Conservation (phyloP, 2,888 invertebrate species). For the Hydraecia micacea region DNA sequence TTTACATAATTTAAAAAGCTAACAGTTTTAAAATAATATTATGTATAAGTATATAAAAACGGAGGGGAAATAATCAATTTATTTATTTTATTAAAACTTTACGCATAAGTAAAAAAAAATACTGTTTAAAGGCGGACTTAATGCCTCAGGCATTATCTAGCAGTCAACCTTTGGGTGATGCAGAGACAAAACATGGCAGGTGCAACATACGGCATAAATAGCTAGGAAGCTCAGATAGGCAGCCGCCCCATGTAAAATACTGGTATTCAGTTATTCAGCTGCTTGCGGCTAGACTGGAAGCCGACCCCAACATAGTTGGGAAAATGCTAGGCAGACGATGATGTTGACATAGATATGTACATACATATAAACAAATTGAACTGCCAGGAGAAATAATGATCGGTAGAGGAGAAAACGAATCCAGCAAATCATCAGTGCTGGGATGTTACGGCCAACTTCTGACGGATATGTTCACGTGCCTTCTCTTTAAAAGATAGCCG, state of each 20-base stretch:
- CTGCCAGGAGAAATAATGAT: neutral
- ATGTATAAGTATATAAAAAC: no score
- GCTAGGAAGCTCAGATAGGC: no score
- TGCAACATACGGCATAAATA: neutral
- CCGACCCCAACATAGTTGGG: no score
- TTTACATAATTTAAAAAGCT: no score
- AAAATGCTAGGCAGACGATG: no score
- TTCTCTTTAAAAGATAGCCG: neutral
- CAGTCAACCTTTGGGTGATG: neutral
- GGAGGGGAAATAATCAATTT: no score
- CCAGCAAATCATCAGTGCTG: neutral
- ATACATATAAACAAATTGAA: neutral
- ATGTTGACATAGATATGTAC: neutral
- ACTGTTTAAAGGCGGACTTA: neutral
- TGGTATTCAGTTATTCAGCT: no score
- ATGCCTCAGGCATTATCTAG: neutral
- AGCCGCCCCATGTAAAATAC: no score
- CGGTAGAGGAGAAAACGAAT: neutral
- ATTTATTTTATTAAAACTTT: neutral
- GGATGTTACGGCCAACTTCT: neutral
- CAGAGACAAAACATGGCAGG: no score
- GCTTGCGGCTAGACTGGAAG: no score
- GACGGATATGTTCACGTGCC: neutral
- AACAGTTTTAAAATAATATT: no score
- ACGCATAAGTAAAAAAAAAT: neutral